Conservation (phyloP, 1,140 invertebrate species). For the Lasaia peninsularis region DNA sequence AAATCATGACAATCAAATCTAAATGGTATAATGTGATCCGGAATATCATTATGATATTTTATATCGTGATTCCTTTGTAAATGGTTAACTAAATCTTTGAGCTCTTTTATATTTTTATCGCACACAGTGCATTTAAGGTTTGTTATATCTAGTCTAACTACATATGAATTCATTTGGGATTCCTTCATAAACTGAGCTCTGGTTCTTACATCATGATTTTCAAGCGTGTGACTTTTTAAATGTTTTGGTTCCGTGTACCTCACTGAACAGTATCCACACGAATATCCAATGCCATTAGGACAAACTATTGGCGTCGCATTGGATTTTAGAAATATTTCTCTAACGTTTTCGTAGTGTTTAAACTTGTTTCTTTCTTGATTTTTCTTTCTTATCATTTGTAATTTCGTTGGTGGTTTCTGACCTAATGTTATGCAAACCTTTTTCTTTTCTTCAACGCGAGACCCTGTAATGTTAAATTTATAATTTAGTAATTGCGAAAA, state of each 20-base stretch:
- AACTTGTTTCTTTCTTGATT: slow-evolving; percentile 30
- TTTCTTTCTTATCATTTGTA: slow-evolving; percentile 26
- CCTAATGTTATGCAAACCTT: slow-evolving; percentile 20
- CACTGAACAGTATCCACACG: slow-evolving; percentile 39
- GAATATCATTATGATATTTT: slow-evolving; percentile 30
- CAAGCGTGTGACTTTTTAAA: slow-evolving; percentile 45
- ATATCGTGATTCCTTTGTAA: slow-evolving; percentile 33
- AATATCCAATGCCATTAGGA: slow-evolving; percentile 29
- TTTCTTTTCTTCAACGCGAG: not conserved
- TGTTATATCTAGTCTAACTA: slow-evolving; percentile 57
- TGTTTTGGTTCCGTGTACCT: slow-evolving; percentile 34
- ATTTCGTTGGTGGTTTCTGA: not conserved
- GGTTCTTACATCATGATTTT: slow-evolving; percentile 27
- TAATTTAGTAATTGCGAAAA: no score
- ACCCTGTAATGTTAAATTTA: not conserved
- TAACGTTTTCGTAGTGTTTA: slow-evolving; percentile 37
- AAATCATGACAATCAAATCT: slow-evolving; percentile 35
- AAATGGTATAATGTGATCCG: slow-evolving; percentile 47
- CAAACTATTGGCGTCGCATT: slow-evolving; percentile 46
- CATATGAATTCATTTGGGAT: slow-evolving; percentile 24
- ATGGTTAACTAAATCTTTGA: slow-evolving; percentile 38
- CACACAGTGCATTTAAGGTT: slow-evolving; percentile 42
- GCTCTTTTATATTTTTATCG: slow-evolving; percentile 12
- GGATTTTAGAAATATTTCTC: slow-evolving; percentile 31
- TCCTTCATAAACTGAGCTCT: slow-evolving; percentile 35